Conservation (phyloP, 2,797 vertebrate genomes). For the Ceryle rudis region DNA sequence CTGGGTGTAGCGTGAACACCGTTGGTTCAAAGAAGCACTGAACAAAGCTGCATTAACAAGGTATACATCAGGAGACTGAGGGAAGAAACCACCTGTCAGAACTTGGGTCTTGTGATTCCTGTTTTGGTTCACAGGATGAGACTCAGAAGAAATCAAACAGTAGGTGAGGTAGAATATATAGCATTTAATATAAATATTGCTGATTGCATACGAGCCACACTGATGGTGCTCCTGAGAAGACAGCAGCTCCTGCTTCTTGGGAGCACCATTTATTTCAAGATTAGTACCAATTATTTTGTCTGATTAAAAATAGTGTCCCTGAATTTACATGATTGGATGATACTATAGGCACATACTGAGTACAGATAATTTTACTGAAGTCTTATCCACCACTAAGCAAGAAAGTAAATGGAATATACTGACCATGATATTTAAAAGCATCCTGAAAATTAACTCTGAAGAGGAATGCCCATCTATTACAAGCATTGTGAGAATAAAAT, state of each 20-base stretch:
- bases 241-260: constrained; percentile 45
- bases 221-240: constrained; percentile 51
- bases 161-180: constrained; percentile 31
- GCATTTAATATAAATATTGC: constrained; percentile 55
- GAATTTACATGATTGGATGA: constrained; percentile 66
- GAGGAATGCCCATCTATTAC: neutral
- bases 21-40: neutral
- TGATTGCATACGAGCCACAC: constrained; percentile 46
- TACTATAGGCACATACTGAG: constrained; percentile 36
- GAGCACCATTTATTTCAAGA: constrained; percentile 61
- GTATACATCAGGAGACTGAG: neutral
- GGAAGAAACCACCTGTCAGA: constrained; percentile 9
- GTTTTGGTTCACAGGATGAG: neutral
- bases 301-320: constrained; percentile 70
- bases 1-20: neutral
- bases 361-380: neutral
- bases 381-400: constrained; percentile 5
- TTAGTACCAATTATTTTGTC: constrained; percentile 66
- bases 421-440: neutral
- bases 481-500: neutral
- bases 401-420: constrained; percentile 23
- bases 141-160: constrained; percentile 29
- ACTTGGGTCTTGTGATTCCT: neutral
- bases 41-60: neutral
- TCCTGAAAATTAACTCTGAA: constrained; percentile 31